Evolutionary conservation across 2,797 vertebrate genomes (phyloP).

Genomic region (Salmo trutta): DNA sequence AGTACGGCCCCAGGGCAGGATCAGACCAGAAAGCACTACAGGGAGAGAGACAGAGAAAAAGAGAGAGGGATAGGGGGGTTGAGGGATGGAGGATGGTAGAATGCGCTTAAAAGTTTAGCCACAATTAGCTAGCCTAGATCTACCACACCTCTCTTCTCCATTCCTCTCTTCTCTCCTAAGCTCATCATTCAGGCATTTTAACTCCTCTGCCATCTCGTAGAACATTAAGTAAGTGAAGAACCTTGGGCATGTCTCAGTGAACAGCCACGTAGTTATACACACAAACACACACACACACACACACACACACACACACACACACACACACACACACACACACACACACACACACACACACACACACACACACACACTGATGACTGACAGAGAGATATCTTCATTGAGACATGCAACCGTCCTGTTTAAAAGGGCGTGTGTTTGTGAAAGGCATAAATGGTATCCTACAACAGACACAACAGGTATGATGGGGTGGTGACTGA

Average conservation of each 20-base stretch:
- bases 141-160: background rate
- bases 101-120: constrained; percentile 72
- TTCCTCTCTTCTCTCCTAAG: constrained; percentile 2
- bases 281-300: too few relatives aligned
- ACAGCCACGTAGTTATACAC: constrained; percentile 17
- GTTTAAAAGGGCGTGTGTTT: constrained; percentile 65
- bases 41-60: constrained; percentile 33
- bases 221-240: constrained; percentile 67
- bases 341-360: background rate
- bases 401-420: constrained; percentile 56
- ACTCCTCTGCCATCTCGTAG: constrained; percentile 59
- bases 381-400: constrained; percentile 64
- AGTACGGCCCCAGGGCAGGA: constrained; percentile 73
- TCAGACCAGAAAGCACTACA: constrained; percentile 74
- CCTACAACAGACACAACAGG: constrained; percentile 65
- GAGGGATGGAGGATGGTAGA: constrained; percentile 33
- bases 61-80: background rate
- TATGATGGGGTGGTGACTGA: constrained; percentile 48
- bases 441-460: constrained; percentile 49
- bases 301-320: background rate
- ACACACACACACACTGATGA: background rate
- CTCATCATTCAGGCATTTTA: constrained; percentile 64
- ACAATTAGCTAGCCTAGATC: constrained; percentile 50
- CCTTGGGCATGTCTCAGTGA: constrained; percentile 66
- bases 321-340: background rate